Percentiles rank a stretch among this genome's conserved stretches.
Conservation (phyloP, 2,113 vertebrate species). For the Sula dactylatra region DNA sequence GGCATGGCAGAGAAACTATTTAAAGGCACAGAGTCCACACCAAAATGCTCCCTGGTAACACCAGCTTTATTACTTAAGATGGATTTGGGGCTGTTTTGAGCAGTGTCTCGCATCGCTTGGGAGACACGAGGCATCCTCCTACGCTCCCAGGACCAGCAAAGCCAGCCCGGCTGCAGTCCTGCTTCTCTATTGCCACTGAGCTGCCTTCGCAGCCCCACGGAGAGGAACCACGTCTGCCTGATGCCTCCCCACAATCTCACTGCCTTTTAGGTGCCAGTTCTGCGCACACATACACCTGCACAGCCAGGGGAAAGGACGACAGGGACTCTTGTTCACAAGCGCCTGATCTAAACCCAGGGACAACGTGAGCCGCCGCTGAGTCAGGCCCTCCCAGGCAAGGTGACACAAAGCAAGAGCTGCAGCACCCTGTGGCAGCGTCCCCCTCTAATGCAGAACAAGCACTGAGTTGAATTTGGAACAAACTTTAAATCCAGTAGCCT, state of each 20-base stretch:
- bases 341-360: background rate
- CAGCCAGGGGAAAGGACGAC: background rate
- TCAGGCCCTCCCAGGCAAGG: too few species aligned
- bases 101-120: background rate
- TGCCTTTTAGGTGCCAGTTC: background rate
- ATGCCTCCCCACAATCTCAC: fast-evolving
- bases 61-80: background rate
- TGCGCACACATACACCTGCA: fast-evolving
- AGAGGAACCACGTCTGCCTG: background rate
- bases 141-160: fast-evolving
- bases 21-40: background rate
- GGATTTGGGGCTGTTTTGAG: background rate
- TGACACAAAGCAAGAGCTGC: background rate
- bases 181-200: background rate
- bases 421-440: background rate
- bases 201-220: background rate
- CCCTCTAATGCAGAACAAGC: background rate
- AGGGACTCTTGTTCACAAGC: fast-evolving
- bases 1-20: background rate
- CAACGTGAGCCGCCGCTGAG: fast-evolving
- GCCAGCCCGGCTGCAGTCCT: background rate
- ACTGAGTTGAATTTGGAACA: background rate
- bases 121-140: fast-evolving
- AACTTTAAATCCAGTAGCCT: background rate
- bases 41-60: background rate